These are phyloP conservation scores for Lithobates pipiens DNA, from an alignment of 2,797 vertebrate species.

Conservation along the genomic window DNA sequence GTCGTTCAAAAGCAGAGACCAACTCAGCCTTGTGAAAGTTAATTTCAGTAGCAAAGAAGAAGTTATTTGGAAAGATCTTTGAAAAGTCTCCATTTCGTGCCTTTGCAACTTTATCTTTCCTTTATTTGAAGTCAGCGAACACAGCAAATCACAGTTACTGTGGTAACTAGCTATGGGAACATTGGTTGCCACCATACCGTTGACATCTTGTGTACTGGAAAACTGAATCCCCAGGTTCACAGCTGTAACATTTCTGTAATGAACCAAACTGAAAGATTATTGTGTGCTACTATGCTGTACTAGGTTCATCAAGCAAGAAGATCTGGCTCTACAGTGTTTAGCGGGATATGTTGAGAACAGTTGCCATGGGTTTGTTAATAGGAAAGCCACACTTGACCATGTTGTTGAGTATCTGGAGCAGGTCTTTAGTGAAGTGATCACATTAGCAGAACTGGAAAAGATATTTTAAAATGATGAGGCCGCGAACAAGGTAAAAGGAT, in stretches of 20 bases:
- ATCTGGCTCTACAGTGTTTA: too few species aligned
- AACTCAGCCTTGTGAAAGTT: not conserved
- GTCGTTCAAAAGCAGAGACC: not conserved
- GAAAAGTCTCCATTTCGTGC: not conserved
- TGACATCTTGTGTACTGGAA: not conserved
- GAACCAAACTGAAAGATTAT: too few species aligned
- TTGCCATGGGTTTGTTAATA: too few species aligned
- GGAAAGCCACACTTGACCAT: too few species aligned
- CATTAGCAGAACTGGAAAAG: too few species aligned
- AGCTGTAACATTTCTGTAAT: not conserved
- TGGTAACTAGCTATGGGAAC: not conserved
- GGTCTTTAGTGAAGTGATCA: too few species aligned
- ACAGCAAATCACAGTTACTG: not conserved
- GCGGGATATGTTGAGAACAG: too few species aligned
- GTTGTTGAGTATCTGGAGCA: too few species aligned
- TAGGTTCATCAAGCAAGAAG: too few species aligned
- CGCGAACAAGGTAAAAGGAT: too few species aligned
- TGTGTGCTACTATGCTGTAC: too few species aligned
- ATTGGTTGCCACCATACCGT: not conserved
- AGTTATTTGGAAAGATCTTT: not conserved
- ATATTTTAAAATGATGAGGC: too few species aligned
- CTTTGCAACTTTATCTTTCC: not conserved
- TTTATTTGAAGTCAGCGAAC: not conserved
- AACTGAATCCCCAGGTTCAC: not conserved
- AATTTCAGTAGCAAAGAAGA: not conserved